Evolutionary conservation across 1,140 invertebrate species (phyloP), one percentile per base, ranked within the genome.

Genomic region (Coelopa frigida): DNA sequence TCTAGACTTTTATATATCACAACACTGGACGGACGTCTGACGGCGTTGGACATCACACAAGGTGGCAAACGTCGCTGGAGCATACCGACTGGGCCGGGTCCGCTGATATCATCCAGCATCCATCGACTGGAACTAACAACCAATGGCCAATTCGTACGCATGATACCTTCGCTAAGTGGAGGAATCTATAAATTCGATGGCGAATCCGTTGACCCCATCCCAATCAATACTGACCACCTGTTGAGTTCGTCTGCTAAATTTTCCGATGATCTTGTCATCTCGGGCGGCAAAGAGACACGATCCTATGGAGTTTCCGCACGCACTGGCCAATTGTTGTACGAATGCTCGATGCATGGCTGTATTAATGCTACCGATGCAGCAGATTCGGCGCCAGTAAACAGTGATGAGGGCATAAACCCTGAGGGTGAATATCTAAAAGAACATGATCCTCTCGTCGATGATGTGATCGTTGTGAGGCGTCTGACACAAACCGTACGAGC

Each of bases 151-250:
- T 85, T 79, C 73, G 80, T 92, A 26, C 78, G 86, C 51, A 76
- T 96, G 54, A 91, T 98, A 60, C 94, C 93, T 24, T 94, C 93
- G 0, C 70, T 98, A 7, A 86, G 82, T 67, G 94, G 94, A 8
- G 81, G 82, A 14, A 74, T 98, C 6, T 98, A 93, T 70, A 87
- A 85, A 66, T 89, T 93, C 70, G 88, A 94, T 74, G 91, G 89
- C 1, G 81, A 89, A 39, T 84, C 78, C 56, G 80, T 97, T 42
- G 87, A 95, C 72, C 79, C 85, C 1, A 73, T 96, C 41, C 89
- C 90, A 15, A 79, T 96, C 47, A 83, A 83, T 38, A 83, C 88
- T 0, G 90, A 94, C 43, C 79, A 83, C 50, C 75, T 98, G 11
- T 75, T 98, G 1, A 80, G 82, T 46, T 85, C 86, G 4, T 89